Base-by-base conservation (phyloP, 2,888 invertebrate species). In the Anoplius nigerrimus region DNA sequence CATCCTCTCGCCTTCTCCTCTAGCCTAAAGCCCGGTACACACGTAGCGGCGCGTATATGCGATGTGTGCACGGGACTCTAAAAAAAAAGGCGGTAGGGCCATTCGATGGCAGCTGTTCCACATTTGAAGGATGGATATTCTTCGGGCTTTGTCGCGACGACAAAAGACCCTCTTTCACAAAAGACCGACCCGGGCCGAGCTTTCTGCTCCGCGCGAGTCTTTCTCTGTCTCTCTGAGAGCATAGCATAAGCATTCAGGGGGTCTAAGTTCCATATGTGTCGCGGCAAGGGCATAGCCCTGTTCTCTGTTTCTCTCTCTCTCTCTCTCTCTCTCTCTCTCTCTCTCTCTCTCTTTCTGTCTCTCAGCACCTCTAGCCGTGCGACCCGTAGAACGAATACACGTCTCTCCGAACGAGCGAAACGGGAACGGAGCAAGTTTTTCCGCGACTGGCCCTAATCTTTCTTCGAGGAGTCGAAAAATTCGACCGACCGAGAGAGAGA, bases 91-190 rank as follows among this genome's bases (percentile, higher is more conserved):
- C 74, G 72, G 79, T 75, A 83, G 82, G 79, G 80, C 84, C 74
- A 84, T 86, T 86, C 86, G 87, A 86, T 83, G 87, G 86, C 87
- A 88, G 88, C 87, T 88, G 88, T 85, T 87, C 88, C 86, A 88
- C 84, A 87, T 87, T 87, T 86, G 87, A 87, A 88, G 87, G 87
- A 88, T 87, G 87, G 87, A 87, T 79, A 79, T 87, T 87, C 86
- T 85, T 86, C 84, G 81, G 83, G 82, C 86, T 87, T 87, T 87
- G 86, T 88, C 83, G 85, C 72, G 65, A 71, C 81, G 81, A 85
- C 84, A 79, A 79, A 79, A 80, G 79, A 76, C 71, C 80, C 77
- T 72, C 79, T 79, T 72, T 79, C 75, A 86, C 85, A 86, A 86
- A 85, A 82, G 85, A 80, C 76, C 76, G 78, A 80, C 76, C 70